phyloP scores from a whole-genome alignment of 1,140 invertebrate genomes.

The Cepaea nemoralis region DNA sequence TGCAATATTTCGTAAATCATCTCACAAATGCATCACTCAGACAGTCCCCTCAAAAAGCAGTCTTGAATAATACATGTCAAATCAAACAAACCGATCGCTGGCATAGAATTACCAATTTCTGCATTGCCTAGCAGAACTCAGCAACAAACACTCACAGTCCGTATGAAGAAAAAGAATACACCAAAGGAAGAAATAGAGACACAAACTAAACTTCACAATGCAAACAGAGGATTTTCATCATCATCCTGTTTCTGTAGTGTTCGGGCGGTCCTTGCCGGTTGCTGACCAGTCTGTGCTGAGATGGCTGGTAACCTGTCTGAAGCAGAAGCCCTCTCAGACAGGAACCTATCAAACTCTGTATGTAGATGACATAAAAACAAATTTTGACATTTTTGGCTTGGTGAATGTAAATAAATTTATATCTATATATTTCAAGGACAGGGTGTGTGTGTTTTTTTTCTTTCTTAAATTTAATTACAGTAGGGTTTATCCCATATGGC shows the following conservation, averaged over 20 bases:
- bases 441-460: too few relatives aligned
- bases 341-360: slow-evolving; percentile 92
- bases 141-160: not conserved
- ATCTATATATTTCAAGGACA: too few relatives aligned
- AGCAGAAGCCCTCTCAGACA: slow-evolving; percentile 88
- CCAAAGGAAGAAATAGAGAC: not conserved
- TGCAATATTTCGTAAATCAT: too few relatives aligned
- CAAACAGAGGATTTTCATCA: slow-evolving; percentile 70
- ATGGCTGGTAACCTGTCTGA: slow-evolving; percentile 73
- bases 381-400: not conserved
- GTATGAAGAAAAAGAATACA: not conserved
- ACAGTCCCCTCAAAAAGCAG: not conserved
- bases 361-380: slow-evolving; percentile 71
- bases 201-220: slow-evolving; percentile 55
- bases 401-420: not conserved
- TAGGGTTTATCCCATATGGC: too few relatives aligned
- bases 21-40: too few relatives aligned
- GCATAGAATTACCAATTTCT: not conserved
- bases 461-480: too few relatives aligned
- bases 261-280: slow-evolving; percentile 50
- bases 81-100: not conserved
- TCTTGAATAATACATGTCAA: not conserved
- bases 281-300: slow-evolving; percentile 59
- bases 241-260: slow-evolving; percentile 70
- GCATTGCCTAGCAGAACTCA: not conserved